These are phyloP conservation scores for Aradophagus sp. DNA, from an alignment of 1,140 invertebrate species.

Conservation along the genomic window DNA sequence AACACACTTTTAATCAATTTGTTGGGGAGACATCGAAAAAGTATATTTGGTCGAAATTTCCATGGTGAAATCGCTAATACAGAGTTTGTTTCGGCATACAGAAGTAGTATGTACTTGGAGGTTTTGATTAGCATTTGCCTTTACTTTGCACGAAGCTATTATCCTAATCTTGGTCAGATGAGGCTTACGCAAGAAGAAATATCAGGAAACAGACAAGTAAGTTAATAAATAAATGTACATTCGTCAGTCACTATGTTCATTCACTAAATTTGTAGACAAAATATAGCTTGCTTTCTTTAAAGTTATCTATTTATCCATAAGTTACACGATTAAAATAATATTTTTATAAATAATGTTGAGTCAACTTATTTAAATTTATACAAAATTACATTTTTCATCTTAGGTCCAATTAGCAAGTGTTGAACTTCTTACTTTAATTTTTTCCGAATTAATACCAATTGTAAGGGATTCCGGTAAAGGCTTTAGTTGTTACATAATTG, in stretches of 20 bases:
- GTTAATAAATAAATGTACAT: too few relatives aligned
- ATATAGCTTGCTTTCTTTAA: too few relatives aligned
- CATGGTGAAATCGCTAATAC: conserved; percentile 79
- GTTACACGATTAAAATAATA: too few relatives aligned
- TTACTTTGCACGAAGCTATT: conserved; percentile 88
- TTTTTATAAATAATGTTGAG: too few relatives aligned
- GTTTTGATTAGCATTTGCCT: conserved; percentile 86
- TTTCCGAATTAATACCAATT: conserved; percentile 86
- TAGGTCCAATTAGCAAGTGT: conserved; percentile 85
- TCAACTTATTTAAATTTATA: conserved; percentile 1
- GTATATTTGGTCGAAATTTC: conserved; percentile 87
- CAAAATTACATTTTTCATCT: conserved; percentile 53
- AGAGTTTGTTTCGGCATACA: conserved; percentile 78
- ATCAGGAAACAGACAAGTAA: conserved; percentile 81
- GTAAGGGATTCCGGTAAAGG: conserved; percentile 88
- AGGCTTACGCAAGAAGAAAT: conserved; percentile 84
- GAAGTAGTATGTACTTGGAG: conserved; percentile 90
- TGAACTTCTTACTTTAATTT: conserved; percentile 85
- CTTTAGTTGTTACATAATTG: conserved; percentile 88
- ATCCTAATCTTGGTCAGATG: conserved; percentile 81
- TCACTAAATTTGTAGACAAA: too few relatives aligned
- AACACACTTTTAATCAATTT: conserved; percentile 78
- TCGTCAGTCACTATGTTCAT: too few relatives aligned
- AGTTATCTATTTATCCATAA: too few relatives aligned
- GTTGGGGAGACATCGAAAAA: conserved; percentile 86